A percentile compares a stretch with the other conserved stretches of the same genome.
Conservation (phyloP, 2,888 invertebrate genomes). For the Amphiduros pacificus region DNA sequence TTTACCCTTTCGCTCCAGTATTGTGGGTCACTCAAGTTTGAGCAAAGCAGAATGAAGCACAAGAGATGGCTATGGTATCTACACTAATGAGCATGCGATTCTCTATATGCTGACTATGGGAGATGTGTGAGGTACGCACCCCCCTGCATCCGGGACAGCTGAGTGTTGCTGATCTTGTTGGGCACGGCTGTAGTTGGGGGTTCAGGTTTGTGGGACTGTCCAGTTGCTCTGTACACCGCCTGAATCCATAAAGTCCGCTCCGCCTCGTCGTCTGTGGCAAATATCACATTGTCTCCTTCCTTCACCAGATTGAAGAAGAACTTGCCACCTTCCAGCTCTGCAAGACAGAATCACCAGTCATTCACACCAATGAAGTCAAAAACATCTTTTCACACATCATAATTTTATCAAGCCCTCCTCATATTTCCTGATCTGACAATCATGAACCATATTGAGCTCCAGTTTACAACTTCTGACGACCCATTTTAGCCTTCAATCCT, state of each 20-base stretch:
- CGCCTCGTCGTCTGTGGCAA: constrained; percentile 70
- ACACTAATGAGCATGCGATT: too few species aligned
- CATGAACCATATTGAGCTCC: too few species aligned
- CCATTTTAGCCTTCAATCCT: too few species aligned
- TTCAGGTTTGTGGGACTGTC: constrained; percentile 94
- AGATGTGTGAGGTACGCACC: constrained; percentile 69
- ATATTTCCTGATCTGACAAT: too few species aligned
- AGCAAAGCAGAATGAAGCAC: too few species aligned
- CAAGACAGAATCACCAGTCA: constrained; percentile 6
- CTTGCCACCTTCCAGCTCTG: constrained; percentile 87
- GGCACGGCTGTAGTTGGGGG: constrained; percentile 72
- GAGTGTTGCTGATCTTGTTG: constrained; percentile 70
- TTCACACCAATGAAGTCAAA: not conserved
- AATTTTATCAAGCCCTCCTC: too few species aligned
- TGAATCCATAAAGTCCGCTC: constrained; percentile 99
- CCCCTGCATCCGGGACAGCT: constrained; percentile 87
- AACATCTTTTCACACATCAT: not conserved
- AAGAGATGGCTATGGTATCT: too few species aligned
- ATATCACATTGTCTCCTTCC: constrained; percentile 95
- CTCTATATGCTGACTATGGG: too few species aligned
- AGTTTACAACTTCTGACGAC: too few species aligned
- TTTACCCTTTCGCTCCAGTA: too few species aligned
- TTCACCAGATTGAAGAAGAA: constrained; percentile 98
- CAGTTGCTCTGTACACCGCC: constrained; percentile 99
- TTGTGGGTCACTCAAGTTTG: too few species aligned